phyloP scores from a whole-genome alignment of 2,113 vertebrate species.

The Ceyx margarethae region DNA sequence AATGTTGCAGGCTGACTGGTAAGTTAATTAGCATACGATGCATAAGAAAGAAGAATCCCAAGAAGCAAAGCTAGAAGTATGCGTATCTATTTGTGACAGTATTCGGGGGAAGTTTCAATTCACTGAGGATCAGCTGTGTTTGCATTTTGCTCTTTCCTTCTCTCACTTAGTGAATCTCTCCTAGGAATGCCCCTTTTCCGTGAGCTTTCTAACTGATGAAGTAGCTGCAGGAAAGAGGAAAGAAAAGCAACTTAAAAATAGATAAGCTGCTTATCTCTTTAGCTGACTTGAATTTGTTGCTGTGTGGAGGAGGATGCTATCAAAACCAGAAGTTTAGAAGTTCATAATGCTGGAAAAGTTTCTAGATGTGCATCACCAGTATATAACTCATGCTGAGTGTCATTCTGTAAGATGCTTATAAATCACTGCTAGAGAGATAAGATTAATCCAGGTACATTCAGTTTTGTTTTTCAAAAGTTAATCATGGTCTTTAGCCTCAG shows the following conservation, averaged over 20 bases:
- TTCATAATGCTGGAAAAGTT: constrained; percentile 10
- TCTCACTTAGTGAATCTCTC: neutral
- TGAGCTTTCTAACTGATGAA: constrained; percentile 28
- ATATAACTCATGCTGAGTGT: neutral
- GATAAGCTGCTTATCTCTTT: constrained; percentile 54
- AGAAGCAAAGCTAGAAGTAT: neutral
- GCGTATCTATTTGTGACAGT: neutral
- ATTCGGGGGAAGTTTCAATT: neutral
- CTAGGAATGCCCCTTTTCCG: constrained; percentile 25
- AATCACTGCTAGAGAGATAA: constrained; percentile 4
- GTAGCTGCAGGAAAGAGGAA: constrained; percentile 16
- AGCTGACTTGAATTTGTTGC: constrained; percentile 25
- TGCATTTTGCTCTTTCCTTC: constrained; percentile 24
- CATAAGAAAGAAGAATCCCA: neutral
- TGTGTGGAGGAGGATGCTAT: constrained; percentile 27
- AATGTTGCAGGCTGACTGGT: neutral
- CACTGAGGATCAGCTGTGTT: constrained; percentile 17
- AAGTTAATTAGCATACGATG: constrained; percentile 1
- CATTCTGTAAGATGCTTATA: neutral
- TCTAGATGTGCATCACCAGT: constrained; percentile 30
- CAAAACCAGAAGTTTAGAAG: constrained; percentile 39
- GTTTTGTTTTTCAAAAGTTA: neutral
- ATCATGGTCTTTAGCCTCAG: neutral
- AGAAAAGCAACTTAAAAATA: constrained; percentile 39
- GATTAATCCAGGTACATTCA: constrained; percentile 12